Conservation (phyloP, 2,113 vertebrate species). For the Canis aureus region DNA sequence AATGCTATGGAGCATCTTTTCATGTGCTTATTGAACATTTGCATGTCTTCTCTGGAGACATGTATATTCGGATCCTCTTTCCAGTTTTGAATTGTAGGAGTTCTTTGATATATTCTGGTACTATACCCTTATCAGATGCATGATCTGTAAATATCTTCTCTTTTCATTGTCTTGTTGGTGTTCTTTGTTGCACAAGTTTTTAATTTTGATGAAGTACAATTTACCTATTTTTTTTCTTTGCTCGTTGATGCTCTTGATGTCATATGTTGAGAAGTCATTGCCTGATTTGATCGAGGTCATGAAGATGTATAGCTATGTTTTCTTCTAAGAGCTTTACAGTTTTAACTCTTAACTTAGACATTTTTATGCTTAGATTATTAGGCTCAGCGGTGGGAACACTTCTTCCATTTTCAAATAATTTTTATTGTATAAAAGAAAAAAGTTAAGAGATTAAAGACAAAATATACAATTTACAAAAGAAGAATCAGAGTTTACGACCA, state of each 20-base stretch:
- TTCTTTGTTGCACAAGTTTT: not conserved
- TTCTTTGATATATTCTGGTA: not conserved
- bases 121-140: not conserved
- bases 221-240: not conserved
- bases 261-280: not conserved
- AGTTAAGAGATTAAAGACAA: not conserved
- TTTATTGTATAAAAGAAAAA: not conserved
- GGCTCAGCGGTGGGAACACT: not conserved
- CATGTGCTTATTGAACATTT: too few species aligned
- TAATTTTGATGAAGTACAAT: not conserved
- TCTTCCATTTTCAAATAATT: not conserved
- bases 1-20: not conserved
- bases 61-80: not conserved
- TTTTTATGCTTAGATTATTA: slow-evolving; percentile 14
- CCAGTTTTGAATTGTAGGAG: not conserved
- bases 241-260: not conserved
- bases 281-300: not conserved
- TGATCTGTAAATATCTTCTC: not conserved
- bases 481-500: not conserved
- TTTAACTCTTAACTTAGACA: not conserved
- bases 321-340: not conserved
- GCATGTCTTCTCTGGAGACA: not conserved
- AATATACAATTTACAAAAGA: not conserved
- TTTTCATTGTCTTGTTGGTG: not conserved
- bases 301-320: not conserved